Conservation (phyloP, 2,888 invertebrate species). For the Tromatobia lineatoria region DNA sequence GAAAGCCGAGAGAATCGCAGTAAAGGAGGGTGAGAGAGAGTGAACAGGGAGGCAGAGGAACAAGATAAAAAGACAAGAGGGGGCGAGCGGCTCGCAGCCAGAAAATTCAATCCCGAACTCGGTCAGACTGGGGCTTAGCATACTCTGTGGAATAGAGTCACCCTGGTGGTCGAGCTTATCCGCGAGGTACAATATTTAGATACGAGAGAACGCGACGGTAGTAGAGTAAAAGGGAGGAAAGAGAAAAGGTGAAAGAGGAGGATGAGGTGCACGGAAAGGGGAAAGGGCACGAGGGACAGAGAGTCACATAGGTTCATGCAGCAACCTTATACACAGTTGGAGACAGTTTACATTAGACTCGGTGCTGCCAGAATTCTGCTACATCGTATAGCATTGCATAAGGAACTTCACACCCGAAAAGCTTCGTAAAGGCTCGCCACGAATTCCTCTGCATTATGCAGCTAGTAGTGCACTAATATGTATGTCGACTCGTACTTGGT, state of each 20-base stretch:
- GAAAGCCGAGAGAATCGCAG: constrained; percentile 15
- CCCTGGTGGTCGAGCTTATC: constrained; percentile 42
- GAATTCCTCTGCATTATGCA: constrained; percentile 74
- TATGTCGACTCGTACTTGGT: constrained; percentile 31
- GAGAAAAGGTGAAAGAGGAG: constrained; percentile 41
- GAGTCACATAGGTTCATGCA: constrained; percentile 7
- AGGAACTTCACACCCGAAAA: constrained; percentile 67
- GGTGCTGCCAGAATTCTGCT: constrained; percentile 23
- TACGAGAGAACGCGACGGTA: constrained; percentile 73
- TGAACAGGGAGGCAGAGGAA: constrained; percentile 1
- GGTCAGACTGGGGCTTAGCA: constrained; percentile 36
- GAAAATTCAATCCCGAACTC: constrained; percentile 73
- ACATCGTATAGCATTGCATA: not conserved
- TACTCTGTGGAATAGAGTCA: constrained; percentile 39
- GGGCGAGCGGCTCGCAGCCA: constrained; percentile 22
- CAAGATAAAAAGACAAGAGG: constrained; percentile 21
- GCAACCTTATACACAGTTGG: not conserved
- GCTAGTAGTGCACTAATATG: constrained; percentile 56
- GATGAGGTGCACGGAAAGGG: constrained; percentile 38
- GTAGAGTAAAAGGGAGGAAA: constrained; percentile 33
- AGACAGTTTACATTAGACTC: constrained; percentile 15
- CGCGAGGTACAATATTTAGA: constrained; percentile 75
- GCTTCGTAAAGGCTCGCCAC: constrained; percentile 70
- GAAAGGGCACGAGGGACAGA: constrained; percentile 11
- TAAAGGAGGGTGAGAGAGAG: not conserved